Conservation (phyloP, 2,113 vertebrate species). For the Cepphus grylle region DNA sequence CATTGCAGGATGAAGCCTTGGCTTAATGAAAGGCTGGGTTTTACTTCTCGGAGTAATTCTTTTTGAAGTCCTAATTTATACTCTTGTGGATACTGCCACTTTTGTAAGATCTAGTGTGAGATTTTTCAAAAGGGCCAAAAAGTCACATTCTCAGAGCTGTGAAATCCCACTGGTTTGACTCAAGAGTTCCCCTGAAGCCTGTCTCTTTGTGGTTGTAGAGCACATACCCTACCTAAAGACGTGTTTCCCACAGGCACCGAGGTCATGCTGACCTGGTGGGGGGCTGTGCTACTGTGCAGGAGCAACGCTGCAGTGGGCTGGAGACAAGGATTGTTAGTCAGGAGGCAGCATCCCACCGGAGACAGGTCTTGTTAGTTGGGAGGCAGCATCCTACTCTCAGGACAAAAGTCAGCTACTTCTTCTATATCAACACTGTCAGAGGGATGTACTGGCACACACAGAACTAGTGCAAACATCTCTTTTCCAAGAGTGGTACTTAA, state of each 20-base stretch:
- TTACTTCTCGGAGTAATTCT: background rate
- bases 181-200: background rate
- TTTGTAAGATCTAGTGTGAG: background rate
- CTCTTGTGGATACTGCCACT: background rate
- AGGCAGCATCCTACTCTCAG: background rate
- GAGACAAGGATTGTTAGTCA: background rate
- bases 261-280: rapidly evolving
- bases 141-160: background rate
- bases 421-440: background rate
- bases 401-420: background rate
- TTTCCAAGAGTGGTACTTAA: background rate
- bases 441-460: rapidly evolving
- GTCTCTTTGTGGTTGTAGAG: background rate
- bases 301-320: background rate
- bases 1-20: background rate
- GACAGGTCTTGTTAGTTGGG: background rate
- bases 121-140: background rate
- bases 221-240: background rate
- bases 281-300: background rate
- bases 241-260: rapidly evolving
- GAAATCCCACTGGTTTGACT: background rate
- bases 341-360: background rate
- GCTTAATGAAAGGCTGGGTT: background rate
- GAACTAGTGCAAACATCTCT: background rate
- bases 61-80: constrained; percentile 28